A percentile compares a stretch with the other conserved stretches of the same genome.
phyloP scores from a whole-genome alignment of 2,797 vertebrate species.

The Crax fasciolata region DNA sequence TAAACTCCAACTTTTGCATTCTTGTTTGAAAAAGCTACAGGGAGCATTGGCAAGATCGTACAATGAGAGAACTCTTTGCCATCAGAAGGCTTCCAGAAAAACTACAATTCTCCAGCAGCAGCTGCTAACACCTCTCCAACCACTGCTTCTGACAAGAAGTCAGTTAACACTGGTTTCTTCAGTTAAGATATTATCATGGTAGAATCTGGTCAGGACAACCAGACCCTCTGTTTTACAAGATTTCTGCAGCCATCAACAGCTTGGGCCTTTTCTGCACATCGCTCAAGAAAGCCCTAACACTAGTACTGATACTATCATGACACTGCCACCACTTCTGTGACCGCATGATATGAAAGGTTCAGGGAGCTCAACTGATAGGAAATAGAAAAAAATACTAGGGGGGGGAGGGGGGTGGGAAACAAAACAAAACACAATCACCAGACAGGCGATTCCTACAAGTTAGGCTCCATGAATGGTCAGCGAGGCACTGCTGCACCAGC shows the following conservation, averaged over 20 bases:
- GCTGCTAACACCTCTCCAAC: not conserved
- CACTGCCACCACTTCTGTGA: not conserved
- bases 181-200: not conserved
- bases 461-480: not conserved
- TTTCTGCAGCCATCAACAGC: not conserved
- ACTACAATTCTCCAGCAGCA: not conserved
- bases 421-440: no score
- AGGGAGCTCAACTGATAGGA: not conserved
- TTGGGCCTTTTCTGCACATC: not conserved
- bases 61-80: not conserved
- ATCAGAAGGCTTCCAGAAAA: constrained; percentile 27
- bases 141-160: not conserved
- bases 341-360: not conserved
- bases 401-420: not conserved
- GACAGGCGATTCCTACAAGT: not conserved
- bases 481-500: fast-evolving
- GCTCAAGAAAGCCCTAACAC: not conserved
- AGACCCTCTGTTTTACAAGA: not conserved
- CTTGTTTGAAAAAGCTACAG: not conserved
- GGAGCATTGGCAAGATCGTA: not conserved
- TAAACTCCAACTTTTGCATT: not conserved
- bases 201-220: not conserved
- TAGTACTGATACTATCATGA: not conserved
- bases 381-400: not conserved
- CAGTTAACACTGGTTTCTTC: not conserved